Conservation (phyloP, 2,113 vertebrate genomes). For the Gallinago paraguaiae region DNA sequence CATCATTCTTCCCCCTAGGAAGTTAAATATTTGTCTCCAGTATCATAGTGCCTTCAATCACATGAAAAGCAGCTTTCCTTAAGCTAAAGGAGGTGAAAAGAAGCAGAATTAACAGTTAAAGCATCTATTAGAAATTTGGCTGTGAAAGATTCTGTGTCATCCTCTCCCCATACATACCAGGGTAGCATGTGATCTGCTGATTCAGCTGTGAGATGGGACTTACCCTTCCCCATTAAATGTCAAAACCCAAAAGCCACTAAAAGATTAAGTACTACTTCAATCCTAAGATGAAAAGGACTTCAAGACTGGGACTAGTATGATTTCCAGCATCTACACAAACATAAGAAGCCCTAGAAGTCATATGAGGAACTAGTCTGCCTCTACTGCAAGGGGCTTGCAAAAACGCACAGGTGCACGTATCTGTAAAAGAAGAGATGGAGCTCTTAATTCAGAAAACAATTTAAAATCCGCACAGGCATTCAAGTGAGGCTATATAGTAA, state of each 20-base stretch:
- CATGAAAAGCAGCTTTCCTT: background rate
- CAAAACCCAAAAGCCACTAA: background rate
- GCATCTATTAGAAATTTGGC: background rate
- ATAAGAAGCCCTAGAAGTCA: background rate
- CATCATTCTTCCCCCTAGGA: background rate
- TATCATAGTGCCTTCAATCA: background rate
- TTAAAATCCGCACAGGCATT: background rate
- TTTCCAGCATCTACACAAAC: background rate
- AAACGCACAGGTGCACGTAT: background rate
- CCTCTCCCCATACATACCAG: background rate
- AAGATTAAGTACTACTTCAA: background rate
- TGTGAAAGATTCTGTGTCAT: background rate
- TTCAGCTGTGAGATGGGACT: background rate
- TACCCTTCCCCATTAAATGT: background rate
- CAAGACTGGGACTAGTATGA: background rate
- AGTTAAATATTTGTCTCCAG: background rate
- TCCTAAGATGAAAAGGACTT: background rate
- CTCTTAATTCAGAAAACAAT: slow-evolving; percentile 14
- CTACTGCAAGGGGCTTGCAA: background rate
- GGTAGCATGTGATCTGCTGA: background rate
- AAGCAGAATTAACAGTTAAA: background rate
- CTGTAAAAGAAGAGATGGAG: background rate
- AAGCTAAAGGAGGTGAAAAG: background rate
- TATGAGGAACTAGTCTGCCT: background rate
- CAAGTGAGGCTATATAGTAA: background rate